These are phyloP conservation scores for Rutpela maculata DNA, from an alignment of 2,888 invertebrate genomes.

Conservation along the genomic window DNA sequence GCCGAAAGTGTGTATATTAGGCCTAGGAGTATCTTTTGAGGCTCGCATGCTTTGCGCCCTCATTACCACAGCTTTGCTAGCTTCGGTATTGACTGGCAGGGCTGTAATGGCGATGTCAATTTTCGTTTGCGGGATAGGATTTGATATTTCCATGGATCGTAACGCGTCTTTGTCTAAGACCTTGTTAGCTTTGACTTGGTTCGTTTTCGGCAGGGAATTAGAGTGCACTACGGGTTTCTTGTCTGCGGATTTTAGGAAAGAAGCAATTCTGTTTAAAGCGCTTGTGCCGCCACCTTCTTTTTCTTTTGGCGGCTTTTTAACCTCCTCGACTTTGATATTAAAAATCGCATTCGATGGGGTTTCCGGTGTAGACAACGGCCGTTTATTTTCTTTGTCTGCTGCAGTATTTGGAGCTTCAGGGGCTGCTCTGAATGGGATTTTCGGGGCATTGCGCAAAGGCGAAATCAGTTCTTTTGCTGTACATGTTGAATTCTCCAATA, in stretches of 20 bases:
- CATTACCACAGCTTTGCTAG: conserved; percentile 79
- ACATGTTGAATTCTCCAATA: conserved; percentile 88
- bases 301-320: conserved; percentile 69
- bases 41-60: conserved; percentile 90
- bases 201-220: conserved; percentile 77
- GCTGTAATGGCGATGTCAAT: conserved; percentile 79
- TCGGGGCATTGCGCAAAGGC: conserved; percentile 78
- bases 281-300: conserved; percentile 74
- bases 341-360: conserved; percentile 69
- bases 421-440: conserved; percentile 78
- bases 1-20: conserved; percentile 85
- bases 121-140: conserved; percentile 85
- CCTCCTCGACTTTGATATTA: conserved; percentile 47
- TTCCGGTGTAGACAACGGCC: conserved; percentile 74
- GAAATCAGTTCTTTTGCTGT: conserved; percentile 84
- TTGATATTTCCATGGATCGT: conserved; percentile 87
- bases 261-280: conserved; percentile 83
- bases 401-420: conserved; percentile 74
- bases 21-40: conserved; percentile 72
- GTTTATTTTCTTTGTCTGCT: conserved; percentile 56
- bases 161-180: conserved; percentile 83
- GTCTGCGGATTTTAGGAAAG: conserved; percentile 81
- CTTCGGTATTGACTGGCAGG: conserved; percentile 79
- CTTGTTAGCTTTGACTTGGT: conserved; percentile 79
- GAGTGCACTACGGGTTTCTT: conserved; percentile 76